Conservation (phyloP, 2,888 invertebrate genomes). For the Apomyelois bistriatella region DNA sequence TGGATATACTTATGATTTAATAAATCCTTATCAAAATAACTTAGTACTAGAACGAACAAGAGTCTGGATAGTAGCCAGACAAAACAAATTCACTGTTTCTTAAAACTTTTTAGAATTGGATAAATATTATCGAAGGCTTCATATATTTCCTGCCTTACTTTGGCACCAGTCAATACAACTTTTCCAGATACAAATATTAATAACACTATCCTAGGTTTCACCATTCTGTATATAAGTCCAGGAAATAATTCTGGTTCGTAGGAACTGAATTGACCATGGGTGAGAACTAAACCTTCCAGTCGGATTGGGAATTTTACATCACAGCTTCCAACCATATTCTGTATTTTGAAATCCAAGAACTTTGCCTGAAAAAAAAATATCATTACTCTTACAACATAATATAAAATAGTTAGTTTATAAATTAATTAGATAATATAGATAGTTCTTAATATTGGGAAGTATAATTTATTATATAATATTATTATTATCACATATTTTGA, state of each 20-base stretch:
- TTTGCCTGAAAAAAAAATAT: conserved; percentile 81
- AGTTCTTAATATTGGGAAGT: too few relatives aligned
- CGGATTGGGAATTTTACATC: conserved; percentile 89
- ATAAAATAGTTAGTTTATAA: too few relatives aligned
- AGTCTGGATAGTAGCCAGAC: conserved; percentile 11
- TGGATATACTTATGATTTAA: conserved; percentile 4
- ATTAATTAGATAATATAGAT: too few relatives aligned
- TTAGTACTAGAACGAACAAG: conserved; percentile 2
- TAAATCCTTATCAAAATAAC: conserved; percentile 19
- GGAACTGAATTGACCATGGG: conserved; percentile 87
- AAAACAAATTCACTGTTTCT: conserved; percentile 83
- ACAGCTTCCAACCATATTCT: conserved; percentile 89
- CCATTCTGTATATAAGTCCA: conserved; percentile 98
- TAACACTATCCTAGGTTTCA: conserved; percentile 97
- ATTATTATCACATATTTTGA: too few relatives aligned
- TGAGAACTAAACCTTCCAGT: conserved; percentile 86
- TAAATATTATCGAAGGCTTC: conserved; percentile 98
- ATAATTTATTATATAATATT: too few relatives aligned
- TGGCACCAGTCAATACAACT: conserved; percentile 98
- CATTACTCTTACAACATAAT: too few relatives aligned
- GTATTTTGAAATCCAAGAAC: conserved; percentile 90
- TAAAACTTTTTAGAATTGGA: conserved; percentile 97
- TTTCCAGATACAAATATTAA: conserved; percentile 99
- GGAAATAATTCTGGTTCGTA: conserved; percentile 99
- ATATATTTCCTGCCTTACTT: conserved; percentile 95